phyloP scores from a whole-genome alignment of 2,113 vertebrate species.

The Microtus richardsoni region DNA sequence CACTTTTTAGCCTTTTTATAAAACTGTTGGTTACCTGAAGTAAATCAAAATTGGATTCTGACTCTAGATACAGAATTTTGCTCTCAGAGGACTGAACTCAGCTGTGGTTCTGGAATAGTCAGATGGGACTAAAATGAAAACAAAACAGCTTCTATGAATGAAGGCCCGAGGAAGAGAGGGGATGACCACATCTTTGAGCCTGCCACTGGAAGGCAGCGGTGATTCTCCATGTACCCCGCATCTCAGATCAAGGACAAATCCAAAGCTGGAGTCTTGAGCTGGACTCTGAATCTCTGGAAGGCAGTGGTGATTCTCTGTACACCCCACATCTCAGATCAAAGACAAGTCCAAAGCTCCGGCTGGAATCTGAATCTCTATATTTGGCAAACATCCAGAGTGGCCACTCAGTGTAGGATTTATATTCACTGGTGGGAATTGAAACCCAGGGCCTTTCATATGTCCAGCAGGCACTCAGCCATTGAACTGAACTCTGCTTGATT shows the following conservation, averaged over 20 bases:
- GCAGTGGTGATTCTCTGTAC: background rate
- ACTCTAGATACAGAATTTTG: background rate
- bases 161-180: background rate
- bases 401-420: background rate
- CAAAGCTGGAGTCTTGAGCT: background rate
- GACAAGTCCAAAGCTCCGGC: background rate
- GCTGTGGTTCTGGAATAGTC: rapidly evolving
- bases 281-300: background rate
- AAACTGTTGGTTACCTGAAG: background rate
- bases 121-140: background rate
- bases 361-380: background rate
- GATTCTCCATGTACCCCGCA: background rate
- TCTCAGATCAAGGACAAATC: background rate
- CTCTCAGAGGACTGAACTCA: background rate
- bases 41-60: conserved; percentile 15
- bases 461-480: too few relatives aligned
- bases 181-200: background rate
- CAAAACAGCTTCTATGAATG: background rate
- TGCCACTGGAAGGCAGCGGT: background rate
- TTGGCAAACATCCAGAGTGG: background rate
- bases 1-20: background rate
- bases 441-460: background rate
- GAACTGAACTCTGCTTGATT: background rate
- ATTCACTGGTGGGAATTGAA: background rate
- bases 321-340: background rate